These are phyloP conservation scores for Petrolisthes manimaculis DNA, from an alignment of 2,888 invertebrate species.

Conservation along the genomic window DNA sequence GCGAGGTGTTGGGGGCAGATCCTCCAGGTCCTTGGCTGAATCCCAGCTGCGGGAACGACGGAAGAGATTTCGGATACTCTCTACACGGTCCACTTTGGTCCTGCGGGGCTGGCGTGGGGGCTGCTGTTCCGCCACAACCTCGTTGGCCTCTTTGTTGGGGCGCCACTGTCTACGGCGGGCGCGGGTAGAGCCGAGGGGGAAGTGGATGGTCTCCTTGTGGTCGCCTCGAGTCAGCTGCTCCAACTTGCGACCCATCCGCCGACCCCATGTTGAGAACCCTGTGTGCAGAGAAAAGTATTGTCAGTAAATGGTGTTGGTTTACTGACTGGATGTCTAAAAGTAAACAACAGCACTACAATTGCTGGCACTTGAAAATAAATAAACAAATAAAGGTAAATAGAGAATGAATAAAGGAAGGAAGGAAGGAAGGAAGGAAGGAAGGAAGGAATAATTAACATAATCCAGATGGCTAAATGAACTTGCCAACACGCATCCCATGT, in stretches of 20 bases:
- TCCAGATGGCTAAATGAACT: too few species aligned
- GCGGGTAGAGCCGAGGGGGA: slow-evolving; percentile 64
- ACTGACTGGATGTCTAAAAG: not conserved
- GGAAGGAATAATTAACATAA: not conserved
- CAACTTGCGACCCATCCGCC: slow-evolving; percentile 82
- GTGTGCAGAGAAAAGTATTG: not conserved
- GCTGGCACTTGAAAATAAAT: not conserved
- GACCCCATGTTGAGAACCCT: slow-evolving; percentile 79
- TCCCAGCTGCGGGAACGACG: slow-evolving; percentile 65
- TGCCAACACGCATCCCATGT: too few species aligned
- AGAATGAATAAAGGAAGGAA: not conserved
- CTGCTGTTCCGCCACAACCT: not conserved
- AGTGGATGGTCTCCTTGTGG: slow-evolving; percentile 73
- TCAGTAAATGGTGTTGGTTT: not conserved
- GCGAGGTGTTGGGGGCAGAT: slow-evolving; percentile 27
- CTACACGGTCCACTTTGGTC: slow-evolving; percentile 64
- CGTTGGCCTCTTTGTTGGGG: slow-evolving; percentile 35
- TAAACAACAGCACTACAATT: not conserved
- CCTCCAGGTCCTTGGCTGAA: slow-evolving; percentile 64
- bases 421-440: not conserved
- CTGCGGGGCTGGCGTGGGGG: slow-evolving; percentile 47
- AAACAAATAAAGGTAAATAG: slow-evolving; percentile 5
- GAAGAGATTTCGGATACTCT: slow-evolving; percentile 66
- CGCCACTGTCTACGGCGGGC: slow-evolving; percentile 60
- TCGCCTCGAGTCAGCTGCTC: slow-evolving; percentile 80